These are phyloP conservation scores for Oryzias melastigma DNA, from an alignment of 2,113 vertebrate species.

Conservation along the genomic window DNA sequence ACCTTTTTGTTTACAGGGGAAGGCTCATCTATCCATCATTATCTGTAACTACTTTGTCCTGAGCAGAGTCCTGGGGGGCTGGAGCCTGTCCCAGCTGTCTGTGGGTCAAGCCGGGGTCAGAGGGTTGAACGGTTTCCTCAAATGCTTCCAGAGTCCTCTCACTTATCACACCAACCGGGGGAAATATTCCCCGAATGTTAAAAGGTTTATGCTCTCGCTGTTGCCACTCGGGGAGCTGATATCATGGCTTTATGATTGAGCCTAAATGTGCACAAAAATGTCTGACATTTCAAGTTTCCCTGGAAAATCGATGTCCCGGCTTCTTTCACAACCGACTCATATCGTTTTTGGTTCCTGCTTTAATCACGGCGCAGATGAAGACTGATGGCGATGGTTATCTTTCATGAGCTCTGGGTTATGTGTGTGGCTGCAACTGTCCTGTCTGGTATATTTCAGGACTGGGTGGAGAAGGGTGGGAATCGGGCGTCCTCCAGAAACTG, in stretches of 20 bases:
- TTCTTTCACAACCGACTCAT: background rate
- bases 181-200: no score
- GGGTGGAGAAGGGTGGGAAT: slow-evolving; percentile 65
- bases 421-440: slow-evolving; percentile 23
- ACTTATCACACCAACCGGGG: no score
- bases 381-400: slow-evolving; percentile 37
- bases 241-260: background rate
- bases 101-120: no score
- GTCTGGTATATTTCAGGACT: slow-evolving; percentile 62
- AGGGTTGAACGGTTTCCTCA: no score
- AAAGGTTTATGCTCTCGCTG: no score
- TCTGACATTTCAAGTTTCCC: background rate
- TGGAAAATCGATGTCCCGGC: no score
- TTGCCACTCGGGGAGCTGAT: background rate
- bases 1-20: no score
- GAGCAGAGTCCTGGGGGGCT: no score
- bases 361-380: slow-evolving; percentile 23
- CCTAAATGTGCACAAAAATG: background rate
- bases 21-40: no score
- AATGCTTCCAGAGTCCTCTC: no score
- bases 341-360: background rate
- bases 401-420: slow-evolving; percentile 28
- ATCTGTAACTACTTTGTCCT: no score
- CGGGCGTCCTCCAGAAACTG: slow-evolving; percentile 37
- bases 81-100: no score